Percentiles rank a stretch among this genome's conserved stretches.
Conservation (phyloP, 2,797 vertebrate genomes). For the Rhinoraja longicauda region DNA sequence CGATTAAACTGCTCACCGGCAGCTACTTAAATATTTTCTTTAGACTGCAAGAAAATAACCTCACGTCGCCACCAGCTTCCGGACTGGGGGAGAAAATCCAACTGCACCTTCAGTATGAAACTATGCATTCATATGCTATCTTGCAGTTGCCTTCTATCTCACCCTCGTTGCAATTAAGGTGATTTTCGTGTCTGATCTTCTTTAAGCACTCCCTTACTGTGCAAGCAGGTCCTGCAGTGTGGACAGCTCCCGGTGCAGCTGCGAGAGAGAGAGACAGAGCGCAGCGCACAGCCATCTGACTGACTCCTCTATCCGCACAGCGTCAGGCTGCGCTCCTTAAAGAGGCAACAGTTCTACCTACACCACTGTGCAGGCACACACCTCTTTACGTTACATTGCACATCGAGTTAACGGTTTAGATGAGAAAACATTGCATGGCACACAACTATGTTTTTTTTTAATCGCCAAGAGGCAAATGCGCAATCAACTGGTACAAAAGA, state of each 20-base stretch:
- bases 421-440: not conserved
- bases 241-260: slow-evolving; percentile 31
- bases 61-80: slow-evolving; percentile 29
- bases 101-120: not conserved
- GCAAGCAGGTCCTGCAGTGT: not conserved
- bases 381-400: not conserved
- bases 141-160: not conserved
- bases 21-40: slow-evolving; percentile 25
- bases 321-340: slow-evolving; percentile 30
- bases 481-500: too few species aligned
- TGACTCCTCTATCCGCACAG: slow-evolving; percentile 26
- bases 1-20: not conserved
- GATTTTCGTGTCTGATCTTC: not conserved
- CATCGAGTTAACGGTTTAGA: not conserved
- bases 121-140: not conserved
- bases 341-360: not conserved
- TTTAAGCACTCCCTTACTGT: not conserved
- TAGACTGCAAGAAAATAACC: not conserved
- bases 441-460: not conserved
- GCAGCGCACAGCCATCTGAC: slow-evolving; percentile 24
- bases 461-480: not conserved
- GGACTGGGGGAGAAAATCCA: slow-evolving; percentile 15
- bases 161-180: not conserved
- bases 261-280: not conserved
- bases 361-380: not conserved